Evolutionary conservation across 2,113 vertebrate species (phyloP), one percentile per base, ranked within the genome.

Genomic region (Hylia prasina): DNA sequence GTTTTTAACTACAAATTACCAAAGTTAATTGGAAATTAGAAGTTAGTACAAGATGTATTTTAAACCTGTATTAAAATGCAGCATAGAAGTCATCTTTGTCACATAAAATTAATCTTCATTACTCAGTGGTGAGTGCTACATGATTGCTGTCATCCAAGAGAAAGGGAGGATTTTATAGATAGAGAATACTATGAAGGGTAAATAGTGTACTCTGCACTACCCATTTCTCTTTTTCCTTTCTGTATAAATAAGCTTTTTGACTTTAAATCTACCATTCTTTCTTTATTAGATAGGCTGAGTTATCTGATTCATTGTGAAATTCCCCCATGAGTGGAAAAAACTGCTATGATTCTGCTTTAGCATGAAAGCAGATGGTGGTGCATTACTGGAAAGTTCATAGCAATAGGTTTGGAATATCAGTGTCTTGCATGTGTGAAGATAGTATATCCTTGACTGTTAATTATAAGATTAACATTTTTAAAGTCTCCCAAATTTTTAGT

Each of bases 391-490:
- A 98, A 97, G 96, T 97, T 97, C 97, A 97, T 50, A 94, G 69
- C 30, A 33, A 96, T 94, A 96, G 73, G 90, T 97, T 97, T 97
- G 95, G 94, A 96, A 93, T 94, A 97, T 82, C 89, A 89, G 47
- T 89, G 85, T 61, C 89, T 97, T 84, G 53, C 78, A 70, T 82
- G 91, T 51, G 61, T 61, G 51, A 71, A 91, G 92, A 90, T 84
- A 37, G 10, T 77, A 79, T 77, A 90, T 87, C 47, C 96, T 69
- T 96, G 96, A 96, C 95, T 97, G 93, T 97, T 98, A 98, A 98
- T 98, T 98, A 91, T 90, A 89, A 57, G 60, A 98, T 97, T 98
- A 97, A 97, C 96, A 97, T 98, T 98, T 98, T 96, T 97, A 69
- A 97, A 94, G 80, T 73, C 73, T 50, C 64, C 39, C 89, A 87